A percentile compares a stretch with the other conserved stretches of the same genome.
These are phyloP conservation scores for Laticauda colubrina DNA, from an alignment of 2,113 vertebrate species.

Conservation along the genomic window DNA sequence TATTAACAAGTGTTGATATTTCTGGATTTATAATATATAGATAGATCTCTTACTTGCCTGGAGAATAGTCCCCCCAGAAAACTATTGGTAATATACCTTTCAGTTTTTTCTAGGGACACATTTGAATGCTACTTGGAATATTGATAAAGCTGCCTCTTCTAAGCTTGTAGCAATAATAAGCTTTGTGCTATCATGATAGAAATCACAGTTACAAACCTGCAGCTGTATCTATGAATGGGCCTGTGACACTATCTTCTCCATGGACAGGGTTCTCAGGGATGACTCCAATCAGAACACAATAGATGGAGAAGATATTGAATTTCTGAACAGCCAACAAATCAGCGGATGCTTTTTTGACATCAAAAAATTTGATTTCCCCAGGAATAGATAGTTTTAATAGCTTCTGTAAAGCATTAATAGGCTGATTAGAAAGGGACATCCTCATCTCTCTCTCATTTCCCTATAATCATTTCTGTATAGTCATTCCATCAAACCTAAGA, in stretches of 20 bases:
- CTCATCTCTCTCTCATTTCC: not conserved
- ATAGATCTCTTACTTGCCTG: conserved; percentile 32
- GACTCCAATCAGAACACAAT: not conserved
- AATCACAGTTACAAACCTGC: not conserved
- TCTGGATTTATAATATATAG: conserved; percentile 53
- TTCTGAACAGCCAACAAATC: not conserved
- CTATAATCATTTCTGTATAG: not conserved
- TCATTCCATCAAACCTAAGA: not conserved
- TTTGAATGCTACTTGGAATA: too few species aligned
- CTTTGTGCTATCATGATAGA: not conserved
- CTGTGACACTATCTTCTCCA: not conserved
- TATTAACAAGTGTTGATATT: conserved; percentile 51
- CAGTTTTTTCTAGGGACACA: not conserved
- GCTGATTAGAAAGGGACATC: not conserved
- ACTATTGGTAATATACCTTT: not conserved
- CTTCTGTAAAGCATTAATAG: not conserved
- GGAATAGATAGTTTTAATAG: not conserved
- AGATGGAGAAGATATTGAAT: not conserved
- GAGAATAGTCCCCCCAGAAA: conserved; percentile 21
- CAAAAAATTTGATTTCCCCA: conserved; percentile 10
- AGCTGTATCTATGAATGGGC: not conserved
- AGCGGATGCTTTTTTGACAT: not conserved
- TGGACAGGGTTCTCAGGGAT: not conserved
- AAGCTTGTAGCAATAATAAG: not conserved
- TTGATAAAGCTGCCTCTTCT: not conserved